Percentiles rank a stretch among this genome's conserved stretches.
Conservation (phyloP, 2,797 vertebrate species). For the Xyrichtys novacula region DNA sequence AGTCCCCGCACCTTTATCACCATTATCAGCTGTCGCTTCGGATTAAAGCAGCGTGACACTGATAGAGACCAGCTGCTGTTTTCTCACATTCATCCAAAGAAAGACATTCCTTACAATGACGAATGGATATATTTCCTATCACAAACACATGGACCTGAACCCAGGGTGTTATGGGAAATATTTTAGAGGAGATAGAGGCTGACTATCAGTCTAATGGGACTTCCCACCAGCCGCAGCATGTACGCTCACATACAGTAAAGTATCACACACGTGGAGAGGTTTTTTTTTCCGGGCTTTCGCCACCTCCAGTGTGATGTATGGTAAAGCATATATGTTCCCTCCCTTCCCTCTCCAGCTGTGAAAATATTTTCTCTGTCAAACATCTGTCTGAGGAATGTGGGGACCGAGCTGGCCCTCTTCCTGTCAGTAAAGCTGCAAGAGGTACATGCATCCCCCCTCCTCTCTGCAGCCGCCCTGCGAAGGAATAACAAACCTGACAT, state of each 20-base stretch:
- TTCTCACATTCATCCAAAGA: constrained; percentile 40
- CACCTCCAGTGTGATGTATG: constrained; percentile 78
- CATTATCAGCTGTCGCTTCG: constrained; percentile 12
- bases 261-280: constrained; percentile 4
- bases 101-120: constrained; percentile 19
- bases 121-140: constrained; percentile 23
- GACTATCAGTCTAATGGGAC: constrained; percentile 23
- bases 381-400: constrained; percentile 89
- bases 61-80: constrained; percentile 41
- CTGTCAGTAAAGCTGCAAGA: constrained; percentile 75
- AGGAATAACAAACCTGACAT: constrained; percentile 13
- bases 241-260: constrained; percentile 25
- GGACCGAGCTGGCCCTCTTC: constrained; percentile 72
- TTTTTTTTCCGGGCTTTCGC: constrained; percentile 64
- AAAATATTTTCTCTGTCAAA: constrained; percentile 89
- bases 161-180: constrained; percentile 18
- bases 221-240: constrained; percentile 10
- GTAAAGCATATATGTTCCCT: constrained; percentile 70
- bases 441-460: constrained; percentile 16
- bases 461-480: constrained; percentile 21
- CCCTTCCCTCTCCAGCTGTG: constrained; percentile 85
- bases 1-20: neutral
- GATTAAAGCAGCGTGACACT: constrained; percentile 18
- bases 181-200: constrained; percentile 12
- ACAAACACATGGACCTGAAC: constrained; percentile 25